phyloP scores from a whole-genome alignment of 2,113 vertebrate species.

The Dolichotis patagonum region DNA sequence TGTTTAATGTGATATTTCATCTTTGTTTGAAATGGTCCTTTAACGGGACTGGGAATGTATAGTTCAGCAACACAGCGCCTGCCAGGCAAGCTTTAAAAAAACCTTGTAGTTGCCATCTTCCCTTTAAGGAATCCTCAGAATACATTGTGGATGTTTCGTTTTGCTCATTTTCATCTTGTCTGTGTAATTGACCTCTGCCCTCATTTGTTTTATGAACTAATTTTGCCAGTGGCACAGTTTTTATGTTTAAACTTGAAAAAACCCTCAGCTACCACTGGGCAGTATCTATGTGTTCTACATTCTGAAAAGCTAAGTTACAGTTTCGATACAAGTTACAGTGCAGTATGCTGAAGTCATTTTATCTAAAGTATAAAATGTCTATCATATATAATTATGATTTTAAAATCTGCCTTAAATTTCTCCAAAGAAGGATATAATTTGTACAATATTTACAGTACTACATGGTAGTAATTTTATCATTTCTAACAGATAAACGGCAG shows the following conservation, averaged over 20 bases:
- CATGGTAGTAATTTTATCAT: neutral
- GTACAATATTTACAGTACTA: neutral
- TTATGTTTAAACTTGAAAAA: slow-evolving; percentile 27
- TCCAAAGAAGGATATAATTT: neutral
- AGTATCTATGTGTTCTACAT: neutral
- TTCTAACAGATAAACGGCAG: neutral
- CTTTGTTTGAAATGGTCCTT: neutral
- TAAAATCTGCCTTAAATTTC: slow-evolving; percentile 7
- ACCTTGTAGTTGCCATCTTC: neutral
- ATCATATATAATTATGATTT: neutral
- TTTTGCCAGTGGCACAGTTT: slow-evolving; percentile 11
- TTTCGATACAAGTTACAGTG: neutral
- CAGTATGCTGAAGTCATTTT: neutral
- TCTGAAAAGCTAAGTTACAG: slow-evolving; percentile 39
- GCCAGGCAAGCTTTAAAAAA: too few species aligned
- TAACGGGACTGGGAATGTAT: neutral
- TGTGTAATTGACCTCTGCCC: neutral
- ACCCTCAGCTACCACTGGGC: neutral
- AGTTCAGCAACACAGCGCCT: too few species aligned
- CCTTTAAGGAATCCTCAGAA: slow-evolving; percentile 15
- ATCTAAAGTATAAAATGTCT: neutral
- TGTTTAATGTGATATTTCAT: slow-evolving; percentile 8
- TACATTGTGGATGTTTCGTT: neutral
- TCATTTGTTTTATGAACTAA: neutral
- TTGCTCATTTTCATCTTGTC: slow-evolving; percentile 13